Conservation (phyloP, 2,888 invertebrate genomes). For the Agrilus cyanescens region DNA sequence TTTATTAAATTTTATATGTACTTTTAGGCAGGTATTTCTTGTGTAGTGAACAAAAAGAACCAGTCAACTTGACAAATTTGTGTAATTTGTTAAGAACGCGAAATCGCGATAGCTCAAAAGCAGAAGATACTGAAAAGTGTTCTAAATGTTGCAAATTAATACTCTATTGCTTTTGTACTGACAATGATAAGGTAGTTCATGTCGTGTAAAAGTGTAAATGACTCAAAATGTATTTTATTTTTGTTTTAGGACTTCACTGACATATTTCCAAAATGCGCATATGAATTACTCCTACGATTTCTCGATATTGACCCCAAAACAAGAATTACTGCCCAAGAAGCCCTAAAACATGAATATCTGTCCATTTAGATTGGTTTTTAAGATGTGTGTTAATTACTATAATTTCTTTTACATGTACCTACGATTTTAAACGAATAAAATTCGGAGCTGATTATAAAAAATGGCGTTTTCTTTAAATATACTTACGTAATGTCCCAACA, state of each 20-base stretch:
- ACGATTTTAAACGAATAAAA: no score
- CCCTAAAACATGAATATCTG: constrained; percentile 56
- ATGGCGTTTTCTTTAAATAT: no score
- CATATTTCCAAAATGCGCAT: constrained; percentile 58
- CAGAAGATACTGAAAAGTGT: constrained; percentile 21
- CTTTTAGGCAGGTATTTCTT: constrained; percentile 40
- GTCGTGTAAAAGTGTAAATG: no score
- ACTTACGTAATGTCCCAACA: no score
- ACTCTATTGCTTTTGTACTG: constrained; percentile 32
- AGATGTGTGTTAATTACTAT: no score
- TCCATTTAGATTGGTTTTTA: no score
- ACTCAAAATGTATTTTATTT: constrained; percentile 4
- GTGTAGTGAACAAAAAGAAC: constrained; percentile 39
- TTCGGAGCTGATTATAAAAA: no score
- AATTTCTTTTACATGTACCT: no score
- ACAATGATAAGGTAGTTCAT: constrained; percentile 19
- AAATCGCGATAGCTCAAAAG: constrained; percentile 12
- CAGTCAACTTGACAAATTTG: constrained; percentile 37
- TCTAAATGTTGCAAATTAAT: constrained; percentile 33
- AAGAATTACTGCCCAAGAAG: constrained; percentile 61
- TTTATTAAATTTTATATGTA: constrained; percentile 10
- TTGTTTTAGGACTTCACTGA: constrained; percentile 22
- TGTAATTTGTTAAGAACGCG: constrained; percentile 36
- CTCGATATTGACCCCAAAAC: constrained; percentile 68
- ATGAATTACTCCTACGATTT: constrained; percentile 56